Conservation (phyloP, 2,888 invertebrate genomes). For the Drosophila paramelanica region DNA sequence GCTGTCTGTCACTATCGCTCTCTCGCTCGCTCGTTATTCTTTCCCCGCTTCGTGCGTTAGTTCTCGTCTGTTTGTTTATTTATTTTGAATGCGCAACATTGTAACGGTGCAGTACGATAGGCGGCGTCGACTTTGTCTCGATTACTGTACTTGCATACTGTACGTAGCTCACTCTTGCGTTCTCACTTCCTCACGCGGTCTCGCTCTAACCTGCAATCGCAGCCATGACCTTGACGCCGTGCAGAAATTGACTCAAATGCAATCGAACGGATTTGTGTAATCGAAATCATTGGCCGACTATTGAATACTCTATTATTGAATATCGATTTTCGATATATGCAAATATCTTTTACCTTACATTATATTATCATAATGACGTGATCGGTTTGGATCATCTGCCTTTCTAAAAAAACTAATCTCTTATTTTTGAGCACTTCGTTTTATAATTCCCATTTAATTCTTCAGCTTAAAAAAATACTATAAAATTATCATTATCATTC, state of each 20-base stretch:
- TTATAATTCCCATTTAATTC: no score
- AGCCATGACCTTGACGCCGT: constrained; percentile 56
- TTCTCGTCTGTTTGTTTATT: constrained; percentile 31
- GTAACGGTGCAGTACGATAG: constrained; percentile 49
- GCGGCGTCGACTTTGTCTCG: constrained; percentile 29
- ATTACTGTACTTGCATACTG: constrained; percentile 33
- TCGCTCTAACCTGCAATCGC: constrained; percentile 16
- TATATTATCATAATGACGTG: no score
- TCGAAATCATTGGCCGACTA: constrained; percentile 4
- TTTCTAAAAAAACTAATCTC: no score
- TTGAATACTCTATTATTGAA: constrained; percentile 8
- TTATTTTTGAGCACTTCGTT: no score
- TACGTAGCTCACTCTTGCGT: constrained; percentile 2
- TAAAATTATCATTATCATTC: neutral
- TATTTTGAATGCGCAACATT: constrained; percentile 51
- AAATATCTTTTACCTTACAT: neutral
- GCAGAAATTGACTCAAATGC: constrained; percentile 23
- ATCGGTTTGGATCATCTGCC: no score
- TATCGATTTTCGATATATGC: neutral
- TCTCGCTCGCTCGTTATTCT: neutral
- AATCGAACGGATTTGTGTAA: constrained; percentile 27
- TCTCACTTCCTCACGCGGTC: neutral
- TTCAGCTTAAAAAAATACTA: neutral
- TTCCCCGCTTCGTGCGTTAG: constrained; percentile 14
- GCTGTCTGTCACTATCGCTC: neutral